Evolutionary conservation across 2,888 invertebrate species (phyloP), one percentile per base, ranked within the genome.

Genomic region (Cyrtodaria siliqua): DNA sequence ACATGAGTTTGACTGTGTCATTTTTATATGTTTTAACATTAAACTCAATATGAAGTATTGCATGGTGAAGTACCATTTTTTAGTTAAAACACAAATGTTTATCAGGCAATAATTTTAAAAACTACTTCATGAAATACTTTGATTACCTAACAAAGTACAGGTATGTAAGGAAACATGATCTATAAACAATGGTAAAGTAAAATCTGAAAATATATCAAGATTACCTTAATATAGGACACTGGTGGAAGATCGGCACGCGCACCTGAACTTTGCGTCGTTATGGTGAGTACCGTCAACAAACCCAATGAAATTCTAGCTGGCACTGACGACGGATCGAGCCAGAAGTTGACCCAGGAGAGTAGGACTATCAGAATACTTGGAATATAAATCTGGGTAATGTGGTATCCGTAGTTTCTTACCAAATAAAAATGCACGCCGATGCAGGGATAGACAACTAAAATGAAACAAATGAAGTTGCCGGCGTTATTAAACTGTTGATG

Each of bases 331-430:
- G 79, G 76, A 70, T 84, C 83, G 33, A 86, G 50, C 85, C 85
- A 86, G 69, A 86, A 86, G 64, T 76, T 82, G 18, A 86, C 81
- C 85, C 84, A 84, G 49, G 86, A 86, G 8, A 86, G 68, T 38
- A 77, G 72, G 3, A 86, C 86, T 27, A 86, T 81, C 24, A 86
- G 75, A 6, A 83, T 38, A 61, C 79, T 82, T 1, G 86, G 86
- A 9, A 84, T 44, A 53, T 84, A 86, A 9, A 86, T 83, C 79
- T 86, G 86, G 49, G 80, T 72, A 44, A 86, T 62, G 71, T 83
- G 79, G 63, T 84, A 83, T 0, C 76, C 79, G 53, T 75, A 80
- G 47, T 69, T 76, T 33, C 86, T 62, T 42, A 61, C 40, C 42
- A 86, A 72, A 20, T 66, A 33, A 55, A 86, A 83, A 42, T 67